Percentiles rank a stretch among this genome's conserved stretches.
Evolutionary conservation across 2,113 vertebrate genomes (phyloP).

Genomic region (Phalacrocorax pelagicus): DNA sequence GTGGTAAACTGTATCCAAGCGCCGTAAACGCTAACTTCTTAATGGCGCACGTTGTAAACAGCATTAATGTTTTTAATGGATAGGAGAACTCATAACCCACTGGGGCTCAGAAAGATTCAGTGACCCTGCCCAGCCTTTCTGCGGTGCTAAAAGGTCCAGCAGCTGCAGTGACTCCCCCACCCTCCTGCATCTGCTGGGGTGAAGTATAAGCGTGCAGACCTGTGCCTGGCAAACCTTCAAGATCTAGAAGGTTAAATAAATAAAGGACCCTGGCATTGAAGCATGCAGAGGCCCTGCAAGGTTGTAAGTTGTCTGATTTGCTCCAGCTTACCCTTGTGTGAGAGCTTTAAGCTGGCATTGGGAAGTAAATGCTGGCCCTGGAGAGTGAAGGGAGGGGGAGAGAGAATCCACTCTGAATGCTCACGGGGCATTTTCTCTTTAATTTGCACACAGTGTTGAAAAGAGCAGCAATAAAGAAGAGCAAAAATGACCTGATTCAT

Average conservation of each 20-base stretch:
- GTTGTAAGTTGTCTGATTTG: background rate
- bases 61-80: background rate
- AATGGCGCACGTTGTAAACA: background rate
- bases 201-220: background rate
- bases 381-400: background rate
- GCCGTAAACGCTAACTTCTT: background rate
- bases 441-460: slow-evolving; percentile 85
- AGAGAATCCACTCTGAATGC: background rate
- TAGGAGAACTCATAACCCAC: background rate
- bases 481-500: slow-evolving; percentile 92
- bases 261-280: background rate
- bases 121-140: slow-evolving; percentile 1
- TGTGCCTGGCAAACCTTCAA: background rate
- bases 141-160: background rate
- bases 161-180: background rate
- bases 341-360: background rate
- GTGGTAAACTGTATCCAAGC: background rate
- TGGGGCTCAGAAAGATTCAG: background rate
- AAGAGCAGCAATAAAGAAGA: slow-evolving; percentile 91
- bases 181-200: background rate
- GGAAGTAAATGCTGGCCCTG: slow-evolving; percentile 6
- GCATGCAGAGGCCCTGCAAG: background rate
- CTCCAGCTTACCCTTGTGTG: background rate
- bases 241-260: background rate
- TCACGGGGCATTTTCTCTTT: background rate